Evolutionary conservation across 2,797 vertebrate species (phyloP), one percentile per base, ranked within the genome.

Genomic region (Phoeniculus purpureus): DNA sequence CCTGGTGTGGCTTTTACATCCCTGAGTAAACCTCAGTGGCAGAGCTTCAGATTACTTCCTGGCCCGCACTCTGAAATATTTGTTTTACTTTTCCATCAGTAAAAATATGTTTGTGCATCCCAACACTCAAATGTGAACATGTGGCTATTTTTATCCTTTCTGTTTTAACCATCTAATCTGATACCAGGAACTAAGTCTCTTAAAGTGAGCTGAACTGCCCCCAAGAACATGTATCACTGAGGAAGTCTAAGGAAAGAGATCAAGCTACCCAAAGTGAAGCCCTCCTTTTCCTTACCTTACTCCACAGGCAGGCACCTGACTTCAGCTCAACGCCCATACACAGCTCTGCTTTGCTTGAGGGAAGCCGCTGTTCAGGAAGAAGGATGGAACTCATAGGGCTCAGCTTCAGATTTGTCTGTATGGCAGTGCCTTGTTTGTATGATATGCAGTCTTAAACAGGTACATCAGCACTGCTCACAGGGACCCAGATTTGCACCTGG

Each of bases 401-500:
- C 29, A 70, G 2, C 18, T 73, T 71, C 61, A 74, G 40, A 47
- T 61, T 11, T 66, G 19, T 11, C 16, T 77, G 26, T 34, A 81
- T 0, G 5, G 11, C 26, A 56, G 7, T 61, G 13, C 15, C 9
- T 71, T 2, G 0, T 43, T n/a, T 73, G 56, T 21, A 54, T 18
- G 66, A 48, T 5, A 19, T 10, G 4, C 0, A 0, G 67, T 9
- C 12, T 15, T 51, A 23, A 77, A 45, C 10, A 17, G 15, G 4
- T 71, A 4, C 13, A n/a, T 45, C n/a, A 74, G 21, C 34, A 75
- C 12, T 37, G 29, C 83, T 19, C 8, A 10, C 0, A 0, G 61
- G 21, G 88, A 10, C 31, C 45, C 2, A 5, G 20, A 31, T 67
- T 75, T 14, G 4, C 19, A 18, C 6, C 12, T 80, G 22, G 10